These are phyloP conservation scores for Cynodonichthys magdalenae DNA, from an alignment of 2,797 vertebrate genomes.

Conservation along the genomic window DNA sequence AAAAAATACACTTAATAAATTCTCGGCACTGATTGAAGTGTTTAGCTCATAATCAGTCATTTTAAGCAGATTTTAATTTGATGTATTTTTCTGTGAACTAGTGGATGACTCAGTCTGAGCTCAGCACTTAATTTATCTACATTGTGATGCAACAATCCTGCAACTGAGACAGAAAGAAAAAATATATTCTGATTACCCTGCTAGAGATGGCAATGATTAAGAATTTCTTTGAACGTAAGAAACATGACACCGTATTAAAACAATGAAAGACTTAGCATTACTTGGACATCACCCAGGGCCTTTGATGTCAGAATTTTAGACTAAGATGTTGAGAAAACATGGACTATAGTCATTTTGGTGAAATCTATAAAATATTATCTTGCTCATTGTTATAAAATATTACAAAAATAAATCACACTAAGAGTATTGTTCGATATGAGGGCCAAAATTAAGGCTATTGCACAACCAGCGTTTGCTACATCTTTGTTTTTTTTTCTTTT, in stretches of 20 bases:
- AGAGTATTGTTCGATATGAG: too few species aligned
- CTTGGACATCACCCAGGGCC: too few species aligned
- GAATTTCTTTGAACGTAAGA: constrained; percentile 13
- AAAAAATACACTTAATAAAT: constrained; percentile 6
- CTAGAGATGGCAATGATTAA: constrained; percentile 34
- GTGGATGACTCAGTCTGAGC: constrained; percentile 51
- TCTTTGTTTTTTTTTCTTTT: too few species aligned
- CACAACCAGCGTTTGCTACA: too few species aligned
- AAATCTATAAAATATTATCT: too few species aligned
- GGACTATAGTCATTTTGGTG: too few species aligned
- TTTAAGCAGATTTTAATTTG: constrained; percentile 41
- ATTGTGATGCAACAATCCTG: constrained; percentile 59
- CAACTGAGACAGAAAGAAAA: constrained; percentile 40
- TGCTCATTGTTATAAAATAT: neutral
- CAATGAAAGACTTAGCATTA: too few species aligned
- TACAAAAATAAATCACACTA: too few species aligned
- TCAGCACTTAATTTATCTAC: constrained; percentile 42
- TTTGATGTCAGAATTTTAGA: too few species aligned
- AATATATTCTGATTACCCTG: constrained; percentile 34
- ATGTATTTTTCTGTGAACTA: constrained; percentile 24
- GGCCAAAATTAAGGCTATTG: too few species aligned
- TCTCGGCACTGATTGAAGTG: constrained; percentile 14
- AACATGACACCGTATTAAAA: neutral
- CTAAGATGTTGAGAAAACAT: too few species aligned
- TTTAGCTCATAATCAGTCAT: constrained; percentile 43